These are phyloP conservation scores for Plecotus auritus DNA, from an alignment of 2,113 vertebrate genomes.

Conservation along the genomic window DNA sequence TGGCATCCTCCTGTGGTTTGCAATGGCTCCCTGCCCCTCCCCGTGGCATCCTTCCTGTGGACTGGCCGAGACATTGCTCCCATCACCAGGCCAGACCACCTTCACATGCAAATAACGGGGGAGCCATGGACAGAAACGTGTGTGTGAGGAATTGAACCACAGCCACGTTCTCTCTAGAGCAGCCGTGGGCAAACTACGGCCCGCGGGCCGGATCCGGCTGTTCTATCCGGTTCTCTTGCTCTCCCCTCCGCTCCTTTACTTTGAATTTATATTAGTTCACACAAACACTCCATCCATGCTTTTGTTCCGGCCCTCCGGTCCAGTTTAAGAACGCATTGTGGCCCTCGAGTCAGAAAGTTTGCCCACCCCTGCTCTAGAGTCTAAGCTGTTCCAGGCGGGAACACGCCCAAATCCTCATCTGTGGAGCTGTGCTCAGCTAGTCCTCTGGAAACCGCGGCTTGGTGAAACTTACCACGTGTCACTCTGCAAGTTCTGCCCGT, in stretches of 20 bases:
- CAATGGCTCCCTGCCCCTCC: background rate
- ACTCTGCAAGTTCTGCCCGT: background rate
- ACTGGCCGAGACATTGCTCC: background rate
- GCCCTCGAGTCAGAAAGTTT: too few species aligned
- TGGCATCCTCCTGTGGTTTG: background rate
- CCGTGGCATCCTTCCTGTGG: too few species aligned
- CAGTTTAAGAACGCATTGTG: too few species aligned
- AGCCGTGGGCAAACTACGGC: too few species aligned
- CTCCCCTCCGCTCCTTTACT: too few species aligned
- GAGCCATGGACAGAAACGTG: background rate
- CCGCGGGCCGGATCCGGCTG: too few species aligned
- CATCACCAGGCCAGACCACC: background rate
- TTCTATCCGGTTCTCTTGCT: too few species aligned
- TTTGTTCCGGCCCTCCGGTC: too few species aligned
- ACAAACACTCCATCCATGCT: too few species aligned
- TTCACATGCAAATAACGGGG: background rate
- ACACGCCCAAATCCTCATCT: background rate
- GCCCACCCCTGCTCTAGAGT: too few species aligned
- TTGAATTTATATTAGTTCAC: too few species aligned
- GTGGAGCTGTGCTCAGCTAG: background rate
- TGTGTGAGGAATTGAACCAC: accelerated
- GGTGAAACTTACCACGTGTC: background rate
- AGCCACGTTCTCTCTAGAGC: background rate
- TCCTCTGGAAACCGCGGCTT: background rate
- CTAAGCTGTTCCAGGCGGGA: background rate